Percentiles rank a stretch among this genome's conserved stretches.
These are phyloP conservation scores for Sebastiscus albofasciatus DNA, from an alignment of 2,797 vertebrate genomes.

Conservation along the genomic window DNA sequence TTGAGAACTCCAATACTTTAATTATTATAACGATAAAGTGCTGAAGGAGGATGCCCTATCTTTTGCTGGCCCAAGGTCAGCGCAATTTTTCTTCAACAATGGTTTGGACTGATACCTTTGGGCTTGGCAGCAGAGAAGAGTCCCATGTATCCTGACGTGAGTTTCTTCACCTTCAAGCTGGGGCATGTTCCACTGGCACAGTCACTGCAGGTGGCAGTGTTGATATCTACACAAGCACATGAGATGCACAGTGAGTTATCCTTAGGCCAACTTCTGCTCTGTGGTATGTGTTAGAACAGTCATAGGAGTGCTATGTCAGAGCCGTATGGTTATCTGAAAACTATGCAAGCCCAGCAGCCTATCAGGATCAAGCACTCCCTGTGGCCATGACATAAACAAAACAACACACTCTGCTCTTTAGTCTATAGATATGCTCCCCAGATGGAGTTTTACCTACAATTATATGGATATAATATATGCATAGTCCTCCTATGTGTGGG, in stretches of 20 bases:
- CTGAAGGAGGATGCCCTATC: too few relatives aligned
- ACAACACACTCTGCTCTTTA: background rate
- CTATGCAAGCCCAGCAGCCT: background rate
- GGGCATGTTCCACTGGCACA: constrained; percentile 74
- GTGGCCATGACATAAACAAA: background rate
- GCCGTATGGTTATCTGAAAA: background rate
- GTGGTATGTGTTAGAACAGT: background rate
- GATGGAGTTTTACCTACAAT: background rate
- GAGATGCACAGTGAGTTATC: background rate
- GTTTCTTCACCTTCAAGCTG: constrained; percentile 71
- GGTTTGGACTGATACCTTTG: constrained; percentile 52
- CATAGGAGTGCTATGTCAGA: background rate
- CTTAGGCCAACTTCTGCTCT: background rate
- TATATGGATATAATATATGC: background rate
- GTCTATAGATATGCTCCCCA: background rate
- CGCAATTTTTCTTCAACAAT: too few relatives aligned
- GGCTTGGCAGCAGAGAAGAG: constrained; percentile 72
- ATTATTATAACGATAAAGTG: too few relatives aligned
- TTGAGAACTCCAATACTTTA: too few relatives aligned
- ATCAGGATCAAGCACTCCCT: background rate
- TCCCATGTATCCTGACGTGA: constrained; percentile 85
- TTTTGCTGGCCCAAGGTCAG: rapidly evolving
- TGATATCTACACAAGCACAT: constrained; percentile 51
- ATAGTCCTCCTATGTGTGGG: background rate
- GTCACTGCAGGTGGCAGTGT: constrained; percentile 78